A percentile compares a stretch with the other conserved stretches of the same genome.
Conservation (phyloP, 2,888 invertebrate genomes). For the Heliconius charithonia region DNA sequence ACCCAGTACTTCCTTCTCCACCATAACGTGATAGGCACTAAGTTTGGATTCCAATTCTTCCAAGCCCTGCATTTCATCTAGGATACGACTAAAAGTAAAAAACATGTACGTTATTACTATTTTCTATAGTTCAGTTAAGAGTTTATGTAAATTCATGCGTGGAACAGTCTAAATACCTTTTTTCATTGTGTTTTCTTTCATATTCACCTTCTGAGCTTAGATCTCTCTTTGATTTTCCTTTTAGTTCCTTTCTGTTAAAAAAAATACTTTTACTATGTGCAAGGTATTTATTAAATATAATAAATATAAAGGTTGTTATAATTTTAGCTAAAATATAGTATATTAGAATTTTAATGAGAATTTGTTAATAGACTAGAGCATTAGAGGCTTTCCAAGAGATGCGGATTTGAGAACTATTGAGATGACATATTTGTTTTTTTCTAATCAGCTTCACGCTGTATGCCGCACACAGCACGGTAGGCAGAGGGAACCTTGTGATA, state of each 20-base stretch:
- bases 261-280: not conserved
- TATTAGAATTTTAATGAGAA: not conserved
- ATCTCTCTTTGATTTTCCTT: conserved; percentile 78
- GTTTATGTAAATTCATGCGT: not conserved
- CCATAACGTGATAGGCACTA: conserved; percentile 90
- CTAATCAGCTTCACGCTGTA: no score
- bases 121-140: not conserved
- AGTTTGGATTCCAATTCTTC: conserved; percentile 90
- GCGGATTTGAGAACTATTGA: no score
- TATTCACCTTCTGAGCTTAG: conserved; percentile 80
- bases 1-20: conserved; percentile 85
- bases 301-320: not conserved
- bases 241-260: conserved; percentile 73
- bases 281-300: not conserved
- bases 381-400: no score
- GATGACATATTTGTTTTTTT: no score
- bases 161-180: conserved; percentile 64
- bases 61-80: conserved; percentile 88
- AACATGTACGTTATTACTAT: not conserved
- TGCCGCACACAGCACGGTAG: no score
- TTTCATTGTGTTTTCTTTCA: conserved; percentile 79
- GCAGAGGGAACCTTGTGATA: no score
- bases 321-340: not conserved
- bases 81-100: conserved; percentile 68
- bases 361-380: no score